phyloP scores from a whole-genome alignment of 2,797 vertebrate species.

The Rhinatrema bivittatum region DNA sequence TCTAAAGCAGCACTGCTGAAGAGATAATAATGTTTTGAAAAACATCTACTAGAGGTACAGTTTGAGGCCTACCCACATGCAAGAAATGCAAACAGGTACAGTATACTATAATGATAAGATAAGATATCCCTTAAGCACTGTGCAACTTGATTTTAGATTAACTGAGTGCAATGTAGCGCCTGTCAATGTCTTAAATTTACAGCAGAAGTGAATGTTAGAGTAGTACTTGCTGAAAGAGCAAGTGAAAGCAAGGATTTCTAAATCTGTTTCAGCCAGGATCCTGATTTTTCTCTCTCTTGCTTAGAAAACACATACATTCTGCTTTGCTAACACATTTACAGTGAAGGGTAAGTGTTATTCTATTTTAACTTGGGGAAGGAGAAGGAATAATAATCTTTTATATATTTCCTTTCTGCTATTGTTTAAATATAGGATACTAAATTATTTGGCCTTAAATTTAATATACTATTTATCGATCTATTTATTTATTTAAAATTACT shows the following conservation, averaged over 20 bases:
- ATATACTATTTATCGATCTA: no score
- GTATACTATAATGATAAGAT: slow-evolving; percentile 34
- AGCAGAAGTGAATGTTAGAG: slow-evolving; percentile 45
- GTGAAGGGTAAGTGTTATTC: no score
- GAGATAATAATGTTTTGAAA: slow-evolving; percentile 34
- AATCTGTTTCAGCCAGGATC: slow-evolving; percentile 26
- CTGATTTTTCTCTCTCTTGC: slow-evolving; percentile 41
- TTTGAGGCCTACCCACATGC: slow-evolving; percentile 29
- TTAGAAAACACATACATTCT: slow-evolving; percentile 33
- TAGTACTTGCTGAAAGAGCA: slow-evolving; percentile 33
- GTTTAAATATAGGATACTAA: slow-evolving; percentile 40
- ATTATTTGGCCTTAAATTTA: no score
- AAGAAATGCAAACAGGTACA: slow-evolving; percentile 32
- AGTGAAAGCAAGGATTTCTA: slow-evolving; percentile 17
- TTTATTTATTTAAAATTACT: no score
- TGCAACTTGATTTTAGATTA: slow-evolving; percentile 39
- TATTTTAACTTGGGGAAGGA: slow-evolving; percentile 55
- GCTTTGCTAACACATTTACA: slow-evolving; percentile 43
- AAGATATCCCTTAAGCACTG: slow-evolving; percentile 33
- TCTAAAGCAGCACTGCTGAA: slow-evolving; percentile 33
- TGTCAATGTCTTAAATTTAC: slow-evolving; percentile 44
- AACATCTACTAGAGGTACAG: slow-evolving; percentile 41
- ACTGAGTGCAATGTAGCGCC: slow-evolving; percentile 51
- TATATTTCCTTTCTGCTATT: slow-evolving; percentile 35
- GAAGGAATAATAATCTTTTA: slow-evolving; percentile 60